Evolutionary conservation across 2,888 invertebrate species (phyloP).

Genomic region (Cistogaster globosa): DNA sequence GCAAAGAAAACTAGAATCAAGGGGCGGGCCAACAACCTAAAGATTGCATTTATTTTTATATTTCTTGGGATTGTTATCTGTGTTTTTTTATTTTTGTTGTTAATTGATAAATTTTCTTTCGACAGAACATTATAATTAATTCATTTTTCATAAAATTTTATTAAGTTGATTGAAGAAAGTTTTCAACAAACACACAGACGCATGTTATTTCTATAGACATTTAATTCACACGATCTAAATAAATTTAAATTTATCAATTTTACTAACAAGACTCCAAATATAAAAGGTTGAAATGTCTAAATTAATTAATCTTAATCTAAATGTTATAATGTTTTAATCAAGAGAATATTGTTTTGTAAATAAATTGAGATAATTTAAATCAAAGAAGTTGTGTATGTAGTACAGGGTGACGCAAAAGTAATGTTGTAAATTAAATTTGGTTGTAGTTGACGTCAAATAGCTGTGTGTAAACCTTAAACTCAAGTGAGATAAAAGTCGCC

Average conservation of each 20-base stretch:
- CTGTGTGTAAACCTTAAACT: too few relatives aligned
- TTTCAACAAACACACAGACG: background rate
- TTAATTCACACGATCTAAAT: background rate
- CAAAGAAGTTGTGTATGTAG: too few relatives aligned
- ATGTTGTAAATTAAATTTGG: too few relatives aligned
- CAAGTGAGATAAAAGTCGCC: too few relatives aligned
- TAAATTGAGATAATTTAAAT: too few relatives aligned
- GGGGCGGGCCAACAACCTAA: conserved; percentile 26
- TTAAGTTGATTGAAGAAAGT: conserved; percentile 23
- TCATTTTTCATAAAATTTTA: conserved; percentile 21
- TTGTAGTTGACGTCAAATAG: too few relatives aligned
- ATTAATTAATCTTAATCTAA: background rate
- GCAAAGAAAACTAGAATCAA: conserved; percentile 15
- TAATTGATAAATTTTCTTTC: conserved; percentile 25
- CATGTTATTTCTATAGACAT: background rate
- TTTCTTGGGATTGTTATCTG: background rate
- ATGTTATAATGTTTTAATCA: too few relatives aligned
- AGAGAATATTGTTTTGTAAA: too few relatives aligned
- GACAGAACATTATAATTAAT: conserved; percentile 38
- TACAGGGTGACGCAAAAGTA: too few relatives aligned
- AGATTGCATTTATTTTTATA: conserved; percentile 17
- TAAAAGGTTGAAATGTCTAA: background rate
- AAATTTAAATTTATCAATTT: background rate
- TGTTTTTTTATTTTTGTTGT: background rate
- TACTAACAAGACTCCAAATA: background rate